Conservation (phyloP, 2,888 invertebrate species). For the Siphlonurus alternatus region DNA sequence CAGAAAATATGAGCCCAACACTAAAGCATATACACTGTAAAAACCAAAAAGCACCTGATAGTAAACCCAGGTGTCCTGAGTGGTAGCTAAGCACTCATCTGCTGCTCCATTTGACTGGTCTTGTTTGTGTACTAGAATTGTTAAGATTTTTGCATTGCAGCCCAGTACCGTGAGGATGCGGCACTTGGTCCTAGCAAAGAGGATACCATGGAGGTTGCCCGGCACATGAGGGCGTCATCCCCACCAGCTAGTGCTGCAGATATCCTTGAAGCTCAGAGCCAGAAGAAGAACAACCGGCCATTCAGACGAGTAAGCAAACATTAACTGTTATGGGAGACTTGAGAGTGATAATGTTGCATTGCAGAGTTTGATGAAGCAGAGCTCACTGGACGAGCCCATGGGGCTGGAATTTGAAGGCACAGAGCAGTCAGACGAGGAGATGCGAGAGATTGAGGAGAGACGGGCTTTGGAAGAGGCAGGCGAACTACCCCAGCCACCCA, state of each 20-base stretch:
- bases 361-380: slow-evolving; percentile 79
- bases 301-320: slow-evolving; percentile 39
- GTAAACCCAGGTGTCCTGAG: too few relatives aligned
- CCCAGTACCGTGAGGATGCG: slow-evolving; percentile 33
- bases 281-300: slow-evolving; percentile 46
- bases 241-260: slow-evolving; percentile 88
- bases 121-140: neutral
- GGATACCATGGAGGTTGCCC: slow-evolving; percentile 88
- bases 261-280: slow-evolving; percentile 70
- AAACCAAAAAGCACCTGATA: too few relatives aligned
- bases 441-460: slow-evolving; percentile 25
- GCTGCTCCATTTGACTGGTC: too few relatives aligned
- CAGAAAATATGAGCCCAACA: too few relatives aligned
- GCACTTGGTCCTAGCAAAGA: slow-evolving; percentile 65
- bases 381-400: slow-evolving; percentile 68
- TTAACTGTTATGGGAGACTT: slow-evolving; percentile 6
- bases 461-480: slow-evolving; percentile 26
- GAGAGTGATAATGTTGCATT: too few relatives aligned
- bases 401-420: slow-evolving; percentile 54
- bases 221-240: slow-evolving; percentile 84
- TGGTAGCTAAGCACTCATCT: too few relatives aligned
- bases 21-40: too few relatives aligned
- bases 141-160: slow-evolving; percentile 11
- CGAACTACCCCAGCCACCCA: slow-evolving; percentile 30
- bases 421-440: slow-evolving; percentile 28